Evolutionary conservation across 2,888 invertebrate species (phyloP).

Genomic region (Amiota mariae): DNA sequence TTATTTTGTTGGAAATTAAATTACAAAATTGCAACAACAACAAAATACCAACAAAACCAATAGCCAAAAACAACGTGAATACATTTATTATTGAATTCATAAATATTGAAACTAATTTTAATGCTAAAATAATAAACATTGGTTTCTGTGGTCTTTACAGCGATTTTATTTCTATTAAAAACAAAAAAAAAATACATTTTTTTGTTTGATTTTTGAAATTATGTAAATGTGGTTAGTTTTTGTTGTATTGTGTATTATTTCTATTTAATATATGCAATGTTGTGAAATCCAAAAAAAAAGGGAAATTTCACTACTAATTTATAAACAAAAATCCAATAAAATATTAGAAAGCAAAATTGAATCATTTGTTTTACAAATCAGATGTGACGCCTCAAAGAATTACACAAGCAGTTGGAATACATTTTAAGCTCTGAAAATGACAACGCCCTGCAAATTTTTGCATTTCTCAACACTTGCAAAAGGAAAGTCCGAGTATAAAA

Average conservation of each 20-base stretch:
- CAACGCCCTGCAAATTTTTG: conserved; percentile 15
- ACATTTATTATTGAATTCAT: conserved; percentile 47
- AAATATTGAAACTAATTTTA: conserved; percentile 61
- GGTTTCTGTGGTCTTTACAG: conserved; percentile 51
- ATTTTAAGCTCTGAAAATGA: neutral
- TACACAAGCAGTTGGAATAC: no score
- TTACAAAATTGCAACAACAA: neutral
- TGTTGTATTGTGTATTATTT: conserved; percentile 37
- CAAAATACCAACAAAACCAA: conserved; percentile 2
- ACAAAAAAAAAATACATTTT: neutral
- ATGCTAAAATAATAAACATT: conserved; percentile 66
- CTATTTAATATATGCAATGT: neutral
- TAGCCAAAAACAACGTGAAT: conserved; percentile 4
- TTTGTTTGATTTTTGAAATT: conserved; percentile 43
- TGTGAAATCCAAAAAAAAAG: no score
- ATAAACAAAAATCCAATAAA: no score
- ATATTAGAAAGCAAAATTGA: conserved; percentile 28
- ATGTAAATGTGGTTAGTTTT: conserved; percentile 57
- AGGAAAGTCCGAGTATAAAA: neutral
- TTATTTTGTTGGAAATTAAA: conserved; percentile 23
- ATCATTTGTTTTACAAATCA: conserved; percentile 54
- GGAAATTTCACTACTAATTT: no score
- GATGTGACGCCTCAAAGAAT: conserved; percentile 34
- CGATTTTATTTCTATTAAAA: conserved; percentile 34
- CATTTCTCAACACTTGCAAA: neutral